Percentiles rank a stretch among this genome's conserved stretches.
phyloP scores from a whole-genome alignment of 92 coral and sea anemone genomes.

The Pocillopora grandis region DNA sequence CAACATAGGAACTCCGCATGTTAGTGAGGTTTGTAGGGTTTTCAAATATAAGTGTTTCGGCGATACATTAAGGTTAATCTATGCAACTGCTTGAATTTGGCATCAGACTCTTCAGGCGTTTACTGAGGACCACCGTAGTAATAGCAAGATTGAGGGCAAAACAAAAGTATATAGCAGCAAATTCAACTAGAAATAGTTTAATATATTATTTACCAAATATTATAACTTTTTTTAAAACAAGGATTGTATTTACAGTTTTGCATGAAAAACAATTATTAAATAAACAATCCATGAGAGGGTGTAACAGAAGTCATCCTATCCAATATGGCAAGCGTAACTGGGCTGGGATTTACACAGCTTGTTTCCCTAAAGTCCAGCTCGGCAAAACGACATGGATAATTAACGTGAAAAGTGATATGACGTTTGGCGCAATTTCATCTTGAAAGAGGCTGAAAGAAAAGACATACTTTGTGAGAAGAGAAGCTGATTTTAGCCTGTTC shows the following conservation, averaged over 20 bases:
- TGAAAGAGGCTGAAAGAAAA: constrained; percentile 4
- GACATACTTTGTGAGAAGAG: not conserved
- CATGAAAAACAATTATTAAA: constrained; percentile 2
- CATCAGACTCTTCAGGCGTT: too few species aligned
- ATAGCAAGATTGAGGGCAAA: not conserved
- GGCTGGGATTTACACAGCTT: too few species aligned
- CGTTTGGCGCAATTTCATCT: not conserved
- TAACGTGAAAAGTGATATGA: not conserved
- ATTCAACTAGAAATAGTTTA: not conserved
- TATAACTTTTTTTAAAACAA: not conserved
- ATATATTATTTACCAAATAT: too few species aligned
- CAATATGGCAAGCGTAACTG: not conserved
- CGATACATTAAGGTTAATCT: too few species aligned
- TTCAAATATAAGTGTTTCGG: too few species aligned
- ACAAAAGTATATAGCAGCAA: not conserved
- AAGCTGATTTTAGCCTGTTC: not conserved
- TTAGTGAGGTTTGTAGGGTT: too few species aligned
- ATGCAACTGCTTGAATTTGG: too few species aligned
- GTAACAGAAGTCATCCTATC: not conserved
- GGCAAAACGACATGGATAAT: too few species aligned
- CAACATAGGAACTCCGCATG: too few species aligned
- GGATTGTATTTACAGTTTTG: constrained; percentile 11
- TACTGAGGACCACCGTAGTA: too few species aligned
- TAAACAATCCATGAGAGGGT: not conserved
- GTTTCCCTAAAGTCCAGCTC: too few species aligned